Evolutionary conservation across 2,888 invertebrate genomes (phyloP), one percentile per base, ranked within the genome.

Genomic region (Eristalis tenax): DNA sequence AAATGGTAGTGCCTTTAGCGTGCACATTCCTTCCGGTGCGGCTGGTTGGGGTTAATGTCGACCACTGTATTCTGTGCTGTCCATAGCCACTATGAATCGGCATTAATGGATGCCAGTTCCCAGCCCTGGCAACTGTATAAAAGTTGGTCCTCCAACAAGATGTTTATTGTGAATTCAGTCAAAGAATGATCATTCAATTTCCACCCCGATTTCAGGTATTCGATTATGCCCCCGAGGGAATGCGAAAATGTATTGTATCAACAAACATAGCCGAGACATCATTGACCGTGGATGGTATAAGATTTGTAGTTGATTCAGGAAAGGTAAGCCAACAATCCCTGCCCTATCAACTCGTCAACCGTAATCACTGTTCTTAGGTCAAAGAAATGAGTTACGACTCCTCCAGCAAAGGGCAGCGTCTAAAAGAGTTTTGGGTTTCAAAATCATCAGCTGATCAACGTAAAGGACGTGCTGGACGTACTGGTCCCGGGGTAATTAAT

Each of bases 251-350:
- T 92, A 98, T 99, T 83, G 96, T 99, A 0, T 98, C 99, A 0
- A 99, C 99, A 0, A 99, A 99, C 91, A 99, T 99, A 80, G 99
- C 99, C 0, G 99, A 99, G 94, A 99, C 99, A 0, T 99, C 99
- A 0, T 96, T 99, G 4, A 99, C 99, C 0, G 99, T 99, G 75
- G 99, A 99, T 92, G 99, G 99, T 0, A 97, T 99, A 74, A 94
- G 99, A 90, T 99, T 99, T 93, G 99, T 99, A 0, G 95, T 97
- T 0, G 99, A 99, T 93, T 99, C 99, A 2, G 99, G 99, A 35
- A 99, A 98, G 94, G 98, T 97, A 40, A 76, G 23, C 6, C 4
- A 40, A 1, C 13, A 15, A 26, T 64, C 22, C 4, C 5, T 15
- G 10, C 64, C 66, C 2, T 18, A 76, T 64, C 18, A 66, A 18